Conservation (phyloP, 2,797 vertebrate species). For the Arremon brunneinucha region DNA sequence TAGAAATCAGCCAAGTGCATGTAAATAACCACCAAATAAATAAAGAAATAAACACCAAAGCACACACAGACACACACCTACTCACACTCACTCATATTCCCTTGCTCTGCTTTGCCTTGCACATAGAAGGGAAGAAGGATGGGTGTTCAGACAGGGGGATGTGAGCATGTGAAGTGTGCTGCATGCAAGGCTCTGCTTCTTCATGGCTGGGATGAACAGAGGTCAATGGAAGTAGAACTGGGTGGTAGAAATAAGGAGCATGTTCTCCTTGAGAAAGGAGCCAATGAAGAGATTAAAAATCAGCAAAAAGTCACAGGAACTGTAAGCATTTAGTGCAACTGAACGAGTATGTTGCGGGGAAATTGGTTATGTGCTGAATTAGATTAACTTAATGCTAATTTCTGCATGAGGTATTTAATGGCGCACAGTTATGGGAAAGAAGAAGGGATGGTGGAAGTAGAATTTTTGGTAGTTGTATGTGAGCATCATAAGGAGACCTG, state of each 20-base stretch:
- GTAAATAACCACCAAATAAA: background rate
- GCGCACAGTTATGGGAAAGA: background rate
- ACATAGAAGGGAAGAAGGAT: background rate
- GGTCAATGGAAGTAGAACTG: background rate
- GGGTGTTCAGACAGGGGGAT: background rate
- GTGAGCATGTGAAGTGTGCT: fast-evolving
- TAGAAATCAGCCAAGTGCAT: background rate
- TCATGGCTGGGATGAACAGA: background rate
- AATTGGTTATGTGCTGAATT: background rate
- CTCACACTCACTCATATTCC: too few species aligned
- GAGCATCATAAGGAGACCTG: background rate
- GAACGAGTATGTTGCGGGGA: background rate
- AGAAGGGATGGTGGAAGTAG: background rate
- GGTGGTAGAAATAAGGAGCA: background rate
- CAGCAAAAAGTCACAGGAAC: background rate
- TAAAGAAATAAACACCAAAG: background rate
- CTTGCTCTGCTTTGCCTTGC: background rate
- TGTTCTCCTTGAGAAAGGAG: background rate
- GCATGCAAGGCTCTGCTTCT: background rate
- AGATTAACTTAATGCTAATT: background rate
- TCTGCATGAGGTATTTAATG: background rate
- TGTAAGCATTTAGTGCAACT: background rate
- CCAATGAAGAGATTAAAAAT: background rate
- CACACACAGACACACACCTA: background rate
- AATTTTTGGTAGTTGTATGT: background rate